Evolutionary conservation across 2,888 invertebrate species (phyloP), one percentile per base, ranked within the genome.

Genomic region (Polyommatus iphigenia): DNA sequence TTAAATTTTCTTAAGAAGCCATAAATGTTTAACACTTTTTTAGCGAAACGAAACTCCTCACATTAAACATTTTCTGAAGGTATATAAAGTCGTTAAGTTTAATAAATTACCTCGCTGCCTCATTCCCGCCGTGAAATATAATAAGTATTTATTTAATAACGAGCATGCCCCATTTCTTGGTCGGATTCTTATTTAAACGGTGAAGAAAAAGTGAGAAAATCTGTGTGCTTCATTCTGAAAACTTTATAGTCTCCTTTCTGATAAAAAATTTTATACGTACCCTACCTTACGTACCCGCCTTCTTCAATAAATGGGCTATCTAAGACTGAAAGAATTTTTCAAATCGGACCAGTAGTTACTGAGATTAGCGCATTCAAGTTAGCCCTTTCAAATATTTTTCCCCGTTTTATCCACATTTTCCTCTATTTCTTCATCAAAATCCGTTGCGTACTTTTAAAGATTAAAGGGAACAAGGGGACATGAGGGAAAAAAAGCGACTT

Each of bases 91-190:
- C 67, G 67, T 67, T 67, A 67, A 67, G 67, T 67, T 67, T 7
- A 67, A 67, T 67, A 67, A 67, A 67, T 67, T 67, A 29, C 67
- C 29, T 67, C 29, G 67, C 67, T 15, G 15, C 67, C 8, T 59
- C 59, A 20, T 62, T 20, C 20, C 32, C 8, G 67, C 24, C 29
- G 20, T 67, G 32, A 32, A 67, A 67, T 67, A 67, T 67, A 67
- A 67, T 67, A 67, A 67, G 67, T 67, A 18, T 67, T 67, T 32
- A 67, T 67, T 67, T 67, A 67, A 67, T 67, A 67, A 67, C 67
- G 6, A 29, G 67, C 67, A 67, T 67, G 18, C 5, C 32, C 67
- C 4, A 29, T 29, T 18, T 15, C 29, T 67, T 62, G 8, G 59
- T 59, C 18, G 8, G n/a, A 5, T 18, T 18, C 24, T 20, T 24